These are phyloP conservation scores for Struthio camelus DNA, from an alignment of 2,113 vertebrate genomes.

Conservation along the genomic window DNA sequence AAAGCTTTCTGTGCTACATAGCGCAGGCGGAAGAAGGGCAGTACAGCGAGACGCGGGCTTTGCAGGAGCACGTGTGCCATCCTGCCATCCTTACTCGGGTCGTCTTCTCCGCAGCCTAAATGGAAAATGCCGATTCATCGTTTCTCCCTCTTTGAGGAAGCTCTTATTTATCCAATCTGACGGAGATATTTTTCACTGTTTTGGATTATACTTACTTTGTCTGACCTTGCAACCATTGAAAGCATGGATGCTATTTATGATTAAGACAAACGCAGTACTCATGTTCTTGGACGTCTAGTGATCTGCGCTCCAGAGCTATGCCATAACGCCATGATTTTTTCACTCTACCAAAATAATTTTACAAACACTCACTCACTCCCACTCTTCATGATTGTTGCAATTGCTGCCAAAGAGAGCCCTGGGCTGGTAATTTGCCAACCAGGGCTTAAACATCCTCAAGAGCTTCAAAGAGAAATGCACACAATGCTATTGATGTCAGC, in stretches of 20 bases:
- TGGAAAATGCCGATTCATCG: neutral
- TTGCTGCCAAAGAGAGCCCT: conserved; percentile 49
- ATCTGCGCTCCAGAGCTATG: neutral
- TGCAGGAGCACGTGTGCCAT: neutral
- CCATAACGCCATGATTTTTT: neutral
- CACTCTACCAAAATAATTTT: conserved; percentile 21
- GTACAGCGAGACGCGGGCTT: neutral
- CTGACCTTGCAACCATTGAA: conserved; percentile 4
- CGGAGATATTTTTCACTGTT: neutral
- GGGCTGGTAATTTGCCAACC: conserved; percentile 54
- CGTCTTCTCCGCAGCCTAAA: neutral
- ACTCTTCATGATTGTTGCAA: neutral
- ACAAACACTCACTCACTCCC: neutral
- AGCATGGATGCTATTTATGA: neutral
- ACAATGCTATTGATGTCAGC: conserved; percentile 62
- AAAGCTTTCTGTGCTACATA: neutral
- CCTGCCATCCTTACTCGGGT: neutral
- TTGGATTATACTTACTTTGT: neutral
- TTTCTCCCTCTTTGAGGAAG: neutral
- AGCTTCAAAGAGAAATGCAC: conserved; percentile 64
- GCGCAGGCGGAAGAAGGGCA: neutral
- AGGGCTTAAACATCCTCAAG: conserved; percentile 44
- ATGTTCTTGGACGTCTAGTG: neutral
- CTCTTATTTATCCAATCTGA: neutral
- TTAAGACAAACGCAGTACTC: neutral